Evolutionary conservation across 2,113 vertebrate genomes (phyloP).

Genomic region (Hemichromis elongatus): DNA sequence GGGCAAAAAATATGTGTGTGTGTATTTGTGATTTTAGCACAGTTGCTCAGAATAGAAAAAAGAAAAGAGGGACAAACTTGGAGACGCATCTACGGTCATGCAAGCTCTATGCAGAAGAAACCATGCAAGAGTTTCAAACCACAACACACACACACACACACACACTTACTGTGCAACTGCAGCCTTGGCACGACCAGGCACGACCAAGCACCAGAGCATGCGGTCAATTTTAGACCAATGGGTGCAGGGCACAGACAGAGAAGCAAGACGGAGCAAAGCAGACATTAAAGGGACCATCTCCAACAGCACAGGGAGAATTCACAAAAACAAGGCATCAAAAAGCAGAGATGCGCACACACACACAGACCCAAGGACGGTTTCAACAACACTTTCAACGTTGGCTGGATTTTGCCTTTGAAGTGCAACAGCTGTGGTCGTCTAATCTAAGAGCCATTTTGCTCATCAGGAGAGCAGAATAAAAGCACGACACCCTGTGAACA

Average conservation of each 20-base stretch:
- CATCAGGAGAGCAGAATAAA: slow-evolving; percentile 6
- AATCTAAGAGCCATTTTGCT: slow-evolving; percentile 22
- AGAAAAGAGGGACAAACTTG: not conserved
- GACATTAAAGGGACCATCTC: slow-evolving; percentile 45
- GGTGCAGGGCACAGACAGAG: not conserved
- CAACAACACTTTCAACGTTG: slow-evolving; percentile 14
- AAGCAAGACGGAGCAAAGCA: slow-evolving; percentile 18
- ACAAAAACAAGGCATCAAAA: slow-evolving; percentile 2
- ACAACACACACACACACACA: not conserved
- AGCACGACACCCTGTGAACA: not conserved
- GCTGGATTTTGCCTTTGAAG: slow-evolving; percentile 55
- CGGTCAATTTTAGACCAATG: slow-evolving; percentile 7
- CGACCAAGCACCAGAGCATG: slow-evolving; percentile 21
- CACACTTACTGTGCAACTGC: not conserved
- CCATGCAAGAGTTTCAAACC: not conserved
- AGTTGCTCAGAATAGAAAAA: not conserved
- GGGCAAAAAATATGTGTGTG: not conserved
- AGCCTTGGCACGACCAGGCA: slow-evolving; percentile 31
- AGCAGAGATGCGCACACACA: not conserved
- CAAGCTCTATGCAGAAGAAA: not conserved
- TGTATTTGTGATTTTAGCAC: not conserved
- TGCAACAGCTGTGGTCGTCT: slow-evolving; percentile 45
- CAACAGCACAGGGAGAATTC: slow-evolving; percentile 9
- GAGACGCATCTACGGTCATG: not conserved
- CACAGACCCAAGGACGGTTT: not conserved